Conservation (phyloP, 2,113 vertebrate genomes). For the Muscicapa adusta region DNA sequence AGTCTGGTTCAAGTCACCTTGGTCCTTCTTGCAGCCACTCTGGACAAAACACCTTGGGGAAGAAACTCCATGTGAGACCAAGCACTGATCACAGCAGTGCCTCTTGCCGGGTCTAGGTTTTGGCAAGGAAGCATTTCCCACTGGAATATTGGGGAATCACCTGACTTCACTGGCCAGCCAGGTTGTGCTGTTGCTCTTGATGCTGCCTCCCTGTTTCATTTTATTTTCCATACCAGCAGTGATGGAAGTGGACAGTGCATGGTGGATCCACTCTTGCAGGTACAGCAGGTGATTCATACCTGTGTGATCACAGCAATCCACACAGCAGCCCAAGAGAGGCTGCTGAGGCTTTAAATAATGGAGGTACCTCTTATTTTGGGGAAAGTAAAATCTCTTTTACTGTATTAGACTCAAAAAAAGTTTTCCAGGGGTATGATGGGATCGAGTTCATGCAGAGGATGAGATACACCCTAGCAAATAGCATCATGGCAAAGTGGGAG, state of each 20-base stretch:
- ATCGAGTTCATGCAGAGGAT: not conserved
- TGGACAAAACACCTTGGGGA: not conserved
- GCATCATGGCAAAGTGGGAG: not conserved
- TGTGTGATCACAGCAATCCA: not conserved
- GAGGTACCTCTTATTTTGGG: not conserved
- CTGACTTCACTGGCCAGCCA: not conserved
- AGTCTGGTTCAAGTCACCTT: not conserved
- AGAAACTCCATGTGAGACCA: not conserved
- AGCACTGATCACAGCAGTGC: not conserved
- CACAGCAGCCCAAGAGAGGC: not conserved
- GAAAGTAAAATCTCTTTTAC: not conserved
- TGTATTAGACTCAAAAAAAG: not conserved
- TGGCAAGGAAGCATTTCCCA: rapidly evolving
- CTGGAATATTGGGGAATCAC: not conserved
- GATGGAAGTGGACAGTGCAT: not conserved
- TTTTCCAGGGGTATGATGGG: not conserved
- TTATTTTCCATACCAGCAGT: not conserved
- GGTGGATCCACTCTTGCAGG: not conserved
- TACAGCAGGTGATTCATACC: not conserved
- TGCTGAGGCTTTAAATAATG: not conserved
- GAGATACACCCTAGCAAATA: not conserved
- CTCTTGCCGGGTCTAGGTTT: not conserved
- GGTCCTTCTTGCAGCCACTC: not conserved
- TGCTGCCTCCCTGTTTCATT: not conserved
- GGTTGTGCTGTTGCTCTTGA: not conserved